Evolutionary conservation across 2,797 vertebrate genomes (phyloP).

Genomic region (Labeo calbasu): DNA sequence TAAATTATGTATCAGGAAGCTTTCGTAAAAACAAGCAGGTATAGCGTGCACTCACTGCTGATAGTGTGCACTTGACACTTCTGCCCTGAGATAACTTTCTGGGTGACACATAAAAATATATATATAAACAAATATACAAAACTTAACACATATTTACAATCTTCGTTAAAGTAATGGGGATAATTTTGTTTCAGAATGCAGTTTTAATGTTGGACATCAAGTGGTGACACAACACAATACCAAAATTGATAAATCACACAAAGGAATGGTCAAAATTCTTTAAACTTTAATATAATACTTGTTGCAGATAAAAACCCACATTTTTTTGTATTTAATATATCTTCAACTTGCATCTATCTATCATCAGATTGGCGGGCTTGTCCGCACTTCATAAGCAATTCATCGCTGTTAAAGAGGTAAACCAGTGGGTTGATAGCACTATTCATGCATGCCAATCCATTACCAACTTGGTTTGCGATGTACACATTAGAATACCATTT

Average conservation of each 20-base stretch:
- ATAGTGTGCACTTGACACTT: neutral
- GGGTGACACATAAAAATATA: neutral
- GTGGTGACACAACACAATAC: neutral
- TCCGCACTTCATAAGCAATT: slow-evolving; percentile 57
- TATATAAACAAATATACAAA: neutral
- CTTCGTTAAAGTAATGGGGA: neutral
- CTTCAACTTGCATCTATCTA: neutral
- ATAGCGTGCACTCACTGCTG: neutral
- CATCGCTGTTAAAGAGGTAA: slow-evolving; percentile 73
- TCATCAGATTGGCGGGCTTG: neutral
- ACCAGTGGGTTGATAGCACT: slow-evolving; percentile 82
- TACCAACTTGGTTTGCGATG: slow-evolving; percentile 76
- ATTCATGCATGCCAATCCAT: slow-evolving; percentile 81
- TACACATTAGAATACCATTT: slow-evolving; percentile 70
- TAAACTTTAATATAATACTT: no score
- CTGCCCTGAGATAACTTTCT: neutral
- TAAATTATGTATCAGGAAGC: neutral
- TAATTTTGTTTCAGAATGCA: neutral
- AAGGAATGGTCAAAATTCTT: neutral
- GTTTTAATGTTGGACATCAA: neutral
- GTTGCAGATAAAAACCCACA: no score
- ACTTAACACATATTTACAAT: slow-evolving; percentile 1
- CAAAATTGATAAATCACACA: neutral
- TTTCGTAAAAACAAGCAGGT: neutral
- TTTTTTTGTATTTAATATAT: neutral